Percentiles rank a stretch among this genome's conserved stretches.
These are phyloP conservation scores for Phycodurus eques DNA, from an alignment of 2,113 vertebrate species.

Conservation along the genomic window DNA sequence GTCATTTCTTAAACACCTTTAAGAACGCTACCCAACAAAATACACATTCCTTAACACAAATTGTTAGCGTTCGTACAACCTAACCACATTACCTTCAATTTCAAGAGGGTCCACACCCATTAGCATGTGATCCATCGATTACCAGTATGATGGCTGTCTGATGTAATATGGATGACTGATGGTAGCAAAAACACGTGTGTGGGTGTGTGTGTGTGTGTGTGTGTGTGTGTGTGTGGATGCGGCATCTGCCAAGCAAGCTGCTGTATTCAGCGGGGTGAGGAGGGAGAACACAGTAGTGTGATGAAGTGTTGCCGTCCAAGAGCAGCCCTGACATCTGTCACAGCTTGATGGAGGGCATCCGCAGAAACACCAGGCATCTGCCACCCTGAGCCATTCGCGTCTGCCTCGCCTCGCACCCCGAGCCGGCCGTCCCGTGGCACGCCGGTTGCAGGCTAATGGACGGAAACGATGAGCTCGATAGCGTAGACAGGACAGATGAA, in stretches of 20 bases:
- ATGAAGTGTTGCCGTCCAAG: conserved; percentile 74
- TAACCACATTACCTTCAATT: conserved; percentile 61
- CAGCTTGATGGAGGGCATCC: conserved; percentile 73
- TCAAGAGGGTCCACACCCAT: conserved; percentile 60
- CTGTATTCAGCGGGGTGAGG: conserved; percentile 57
- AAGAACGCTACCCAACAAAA: conserved; percentile 15
- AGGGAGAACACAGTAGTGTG: conserved; percentile 64
- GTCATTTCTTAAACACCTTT: conserved; percentile 22
- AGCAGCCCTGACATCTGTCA: conserved; percentile 80
- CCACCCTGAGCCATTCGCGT: conserved; percentile 61
- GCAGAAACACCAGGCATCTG: conserved; percentile 73
- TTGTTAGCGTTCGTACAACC: conserved; percentile 24
- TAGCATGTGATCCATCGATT: conserved; percentile 74
- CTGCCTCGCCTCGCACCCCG: conserved; percentile 46
- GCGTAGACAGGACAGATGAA: conserved; percentile 59
- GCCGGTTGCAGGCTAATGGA: conserved; percentile 67
- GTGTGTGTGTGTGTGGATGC: conserved; percentile 43
- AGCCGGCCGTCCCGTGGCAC: conserved; percentile 26
- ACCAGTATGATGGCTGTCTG: conserved; percentile 74
- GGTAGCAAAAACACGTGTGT: conserved; percentile 49
- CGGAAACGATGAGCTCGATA: conserved; percentile 69
- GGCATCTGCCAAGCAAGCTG: conserved; percentile 60
- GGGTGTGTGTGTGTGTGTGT: conserved; percentile 55
- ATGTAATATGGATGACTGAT: conserved; percentile 79
- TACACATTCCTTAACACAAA: conserved; percentile 9